phyloP scores from a whole-genome alignment of 1,140 invertebrate species.

The Anadara kagoshimensis region DNA sequence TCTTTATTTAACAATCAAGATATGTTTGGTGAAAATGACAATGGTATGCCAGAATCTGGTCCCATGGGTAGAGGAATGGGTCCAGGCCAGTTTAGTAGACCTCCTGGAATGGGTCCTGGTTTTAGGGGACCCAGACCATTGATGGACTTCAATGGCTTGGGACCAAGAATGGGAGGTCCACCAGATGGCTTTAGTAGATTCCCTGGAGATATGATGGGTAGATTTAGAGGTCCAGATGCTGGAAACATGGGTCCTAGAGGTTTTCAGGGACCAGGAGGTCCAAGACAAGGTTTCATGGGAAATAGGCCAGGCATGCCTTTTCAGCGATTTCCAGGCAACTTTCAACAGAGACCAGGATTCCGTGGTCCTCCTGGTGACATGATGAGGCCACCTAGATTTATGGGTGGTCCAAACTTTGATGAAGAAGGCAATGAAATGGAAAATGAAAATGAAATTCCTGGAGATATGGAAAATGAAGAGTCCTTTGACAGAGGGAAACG shows the following conservation, averaged over 20 bases:
- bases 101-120: conserved; percentile 15
- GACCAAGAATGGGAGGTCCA: conserved; percentile 33
- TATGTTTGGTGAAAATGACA: neutral
- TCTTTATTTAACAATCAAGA: neutral
- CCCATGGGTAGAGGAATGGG: conserved; percentile 21
- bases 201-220: conserved; percentile 12
- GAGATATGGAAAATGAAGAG: conserved; percentile 18
- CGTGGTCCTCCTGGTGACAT: conserved; percentile 30
- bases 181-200: conserved; percentile 23
- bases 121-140: conserved; percentile 36
- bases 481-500: neutral
- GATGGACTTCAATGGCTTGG: conserved; percentile 28
- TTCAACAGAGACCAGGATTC: conserved; percentile 28
- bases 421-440: conserved; percentile 6
- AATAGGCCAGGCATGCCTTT: conserved; percentile 21
- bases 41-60: neutral
- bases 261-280: conserved; percentile 33
- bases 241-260: conserved; percentile 18
- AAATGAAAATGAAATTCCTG: conserved; percentile 18
- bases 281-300: neutral
- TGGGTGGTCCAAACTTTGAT: conserved; percentile 16
- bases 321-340: conserved; percentile 27
- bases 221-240: conserved; percentile 20
- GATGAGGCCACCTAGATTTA: conserved; percentile 18
- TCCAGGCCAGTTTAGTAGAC: conserved; percentile 1